Evolutionary conservation across 2,888 invertebrate species (phyloP).

Genomic region (Hypselothyrea guttata): DNA sequence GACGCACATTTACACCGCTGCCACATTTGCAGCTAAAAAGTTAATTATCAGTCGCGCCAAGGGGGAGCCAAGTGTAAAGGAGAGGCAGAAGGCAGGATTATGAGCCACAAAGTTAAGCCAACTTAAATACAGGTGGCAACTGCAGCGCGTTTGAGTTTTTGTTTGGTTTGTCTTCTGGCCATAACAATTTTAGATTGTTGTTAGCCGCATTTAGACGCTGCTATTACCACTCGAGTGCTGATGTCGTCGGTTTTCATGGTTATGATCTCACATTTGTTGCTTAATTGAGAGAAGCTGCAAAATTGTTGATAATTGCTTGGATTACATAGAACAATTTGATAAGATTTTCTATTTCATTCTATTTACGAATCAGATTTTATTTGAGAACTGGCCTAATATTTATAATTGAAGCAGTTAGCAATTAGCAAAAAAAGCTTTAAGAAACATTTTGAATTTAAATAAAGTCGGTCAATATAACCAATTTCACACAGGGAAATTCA

Average conservation of each 20-base stretch:
- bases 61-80: not conserved
- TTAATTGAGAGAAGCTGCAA: conserved; percentile 40
- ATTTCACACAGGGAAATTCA: no score
- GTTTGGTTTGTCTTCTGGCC: conserved; percentile 37
- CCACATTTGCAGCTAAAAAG: conserved; percentile 50
- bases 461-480: no score
- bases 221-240: conserved; percentile 15
- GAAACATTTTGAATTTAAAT: no score
- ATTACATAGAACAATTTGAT: conserved; percentile 14
- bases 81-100: not conserved
- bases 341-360: no score
- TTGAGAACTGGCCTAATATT: no score
- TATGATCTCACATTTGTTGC: conserved; percentile 48
- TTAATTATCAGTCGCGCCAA: conserved; percentile 59
- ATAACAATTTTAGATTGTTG: conserved; percentile 36
- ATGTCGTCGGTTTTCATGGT: conserved; percentile 31
- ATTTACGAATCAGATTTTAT: no score
- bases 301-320: conserved; percentile 36
- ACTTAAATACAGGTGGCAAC: conserved; percentile 23
- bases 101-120: conserved; percentile 22
- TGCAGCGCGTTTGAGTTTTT: conserved; percentile 11
- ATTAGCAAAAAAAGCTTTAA: no score
- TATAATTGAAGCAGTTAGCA: no score
- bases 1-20: conserved; percentile 20
- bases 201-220: conserved; percentile 22